Evolutionary conservation across 37 sponge, comb jelly and placozoan genomes (phyloP), one percentile per base, ranked within the genome.

Genomic region (Hexactinellida sp.): DNA sequence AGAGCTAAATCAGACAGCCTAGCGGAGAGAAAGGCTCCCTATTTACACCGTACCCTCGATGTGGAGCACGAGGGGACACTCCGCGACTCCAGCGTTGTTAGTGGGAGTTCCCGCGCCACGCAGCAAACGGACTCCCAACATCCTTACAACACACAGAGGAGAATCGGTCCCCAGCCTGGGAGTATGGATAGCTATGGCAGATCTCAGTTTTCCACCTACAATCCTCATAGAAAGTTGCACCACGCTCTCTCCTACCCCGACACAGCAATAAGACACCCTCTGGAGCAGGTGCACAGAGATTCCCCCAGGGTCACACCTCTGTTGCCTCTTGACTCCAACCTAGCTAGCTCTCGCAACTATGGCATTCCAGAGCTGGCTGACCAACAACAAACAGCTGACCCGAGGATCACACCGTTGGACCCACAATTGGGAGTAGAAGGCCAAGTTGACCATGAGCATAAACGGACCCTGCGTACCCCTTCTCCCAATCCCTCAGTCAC

Each of bases 221-320:
- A 7, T 63, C 21, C 30, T 63, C 76, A 63, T 63, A 63, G 13
- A n/a, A 63, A 63, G 30, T 3, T 63, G 34, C 76, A 63, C 5
- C 76, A 63, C 5, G 13, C 76, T 10, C 13, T 63, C 5, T 63
- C 76, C 76, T n/a, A 63, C 13, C 76, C 76, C 5, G 76, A 63
- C 5, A 32, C 76, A 32, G 76, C 30, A 7, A 19, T 47, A 16
- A 63, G 76, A 28, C 76, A 63, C 13, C 76, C 21, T 10, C 76
- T 63, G 30, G 76, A 63, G 30, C 76, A 63, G 13, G 76, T 63
- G 3, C 76, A 63, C 76, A 63, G 76, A n/a, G 76, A 63, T n/a
- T 63, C 76, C 13, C 76, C 21, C 5, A 63, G 76, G 13, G 5
- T 32, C 30, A 63, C 76, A 21, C 76, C 76, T 21, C 5, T 28